Evolutionary conservation across 2,797 vertebrate species (phyloP), one percentile per base, ranked within the genome.

Genomic region (Coranthus polyacanthus): DNA sequence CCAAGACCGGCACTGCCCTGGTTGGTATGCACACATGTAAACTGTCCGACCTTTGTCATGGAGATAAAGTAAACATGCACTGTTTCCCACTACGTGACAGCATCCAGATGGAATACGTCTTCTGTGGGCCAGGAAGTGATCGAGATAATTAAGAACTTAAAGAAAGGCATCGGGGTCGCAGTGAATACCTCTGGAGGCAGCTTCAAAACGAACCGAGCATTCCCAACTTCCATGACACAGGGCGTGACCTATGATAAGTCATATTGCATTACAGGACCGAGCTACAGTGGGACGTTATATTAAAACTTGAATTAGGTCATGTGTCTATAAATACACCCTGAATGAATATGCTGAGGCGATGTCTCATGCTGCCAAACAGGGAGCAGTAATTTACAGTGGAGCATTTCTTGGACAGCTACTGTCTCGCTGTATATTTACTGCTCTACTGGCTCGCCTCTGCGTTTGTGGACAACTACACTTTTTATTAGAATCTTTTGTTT

Each of bases 281-380:
- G 69, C 59, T 63, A 52, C 53, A 36, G 20, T n/a, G 56, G 65
- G 75, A 78, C 34, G 78, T 60, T 84, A 65, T 73, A 64, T 16
- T 57, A 60, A 70, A 67, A 68, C 60, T 51, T 39, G 67, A 54
- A 84, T 91, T 50, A 87, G 84, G 74, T 89, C 89, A 87, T 85
- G 34, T 32, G 80, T 42, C 81, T 91, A 89, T 88, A 91, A 92
- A 93, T 93, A 92, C 37, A 82, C 49, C 1, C 22, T 3, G 53
- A 68, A 81, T 82, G 79, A 77, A 83, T 79, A 81, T 18, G 67
- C 61, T 68, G 67, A 70, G 46, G 67, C 70, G 80, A 75, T 59
- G 78, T 15, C 43, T 81, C 68, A 78, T 67, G 72, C 81, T 70
- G 70, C 83, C 80, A 84, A 72, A 90, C 15, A 78, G 72, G 77